Conservation (phyloP, 2,113 vertebrate genomes). For the Myanophis thanlyinensis region DNA sequence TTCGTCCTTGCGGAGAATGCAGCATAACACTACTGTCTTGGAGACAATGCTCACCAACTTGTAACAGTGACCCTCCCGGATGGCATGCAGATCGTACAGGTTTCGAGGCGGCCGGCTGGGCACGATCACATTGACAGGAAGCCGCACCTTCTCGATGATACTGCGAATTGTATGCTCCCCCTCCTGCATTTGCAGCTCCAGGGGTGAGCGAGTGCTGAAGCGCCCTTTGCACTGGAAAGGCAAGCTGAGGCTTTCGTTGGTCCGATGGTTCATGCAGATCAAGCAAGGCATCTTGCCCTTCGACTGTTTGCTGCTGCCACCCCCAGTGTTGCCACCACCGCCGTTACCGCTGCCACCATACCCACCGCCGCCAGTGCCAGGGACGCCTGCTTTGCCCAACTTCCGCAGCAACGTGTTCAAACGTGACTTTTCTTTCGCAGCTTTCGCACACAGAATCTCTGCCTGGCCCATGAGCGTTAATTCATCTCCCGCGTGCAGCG, state of each 20-base stretch:
- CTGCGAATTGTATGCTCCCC: constrained; percentile 95
- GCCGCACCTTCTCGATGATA: constrained; percentile 94
- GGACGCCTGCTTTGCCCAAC: constrained; percentile 81
- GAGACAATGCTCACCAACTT: constrained; percentile 97
- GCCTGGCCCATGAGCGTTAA: constrained; percentile 98
- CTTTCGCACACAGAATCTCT: constrained; percentile 93
- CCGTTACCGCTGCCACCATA: not conserved
- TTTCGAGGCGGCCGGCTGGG: constrained; percentile 89
- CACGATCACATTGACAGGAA: constrained; percentile 94
- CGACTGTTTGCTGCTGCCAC: constrained; percentile 46
- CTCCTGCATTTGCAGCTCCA: constrained; percentile 95
- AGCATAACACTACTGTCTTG: constrained; percentile 95
- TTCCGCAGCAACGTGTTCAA: constrained; percentile 86
- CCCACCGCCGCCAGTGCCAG: constrained; percentile 21
- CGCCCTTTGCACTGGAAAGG: constrained; percentile 95
- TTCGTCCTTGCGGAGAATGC: constrained; percentile 86
- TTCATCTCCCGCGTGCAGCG: constrained; percentile 93
- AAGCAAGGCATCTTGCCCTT: constrained; percentile 94
- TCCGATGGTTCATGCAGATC: constrained; percentile 98
- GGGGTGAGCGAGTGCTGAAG: constrained; percentile 94
- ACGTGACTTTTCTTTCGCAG: constrained; percentile 90
- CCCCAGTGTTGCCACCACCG: not conserved
- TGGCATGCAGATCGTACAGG: constrained; percentile 90
- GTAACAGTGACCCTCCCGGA: constrained; percentile 96
- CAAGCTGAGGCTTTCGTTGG: constrained; percentile 95